A percentile compares a stretch with the other conserved stretches of the same genome.
Evolutionary conservation across 2,888 invertebrate genomes (phyloP).

Genomic region (Calliphora vomitoria): DNA sequence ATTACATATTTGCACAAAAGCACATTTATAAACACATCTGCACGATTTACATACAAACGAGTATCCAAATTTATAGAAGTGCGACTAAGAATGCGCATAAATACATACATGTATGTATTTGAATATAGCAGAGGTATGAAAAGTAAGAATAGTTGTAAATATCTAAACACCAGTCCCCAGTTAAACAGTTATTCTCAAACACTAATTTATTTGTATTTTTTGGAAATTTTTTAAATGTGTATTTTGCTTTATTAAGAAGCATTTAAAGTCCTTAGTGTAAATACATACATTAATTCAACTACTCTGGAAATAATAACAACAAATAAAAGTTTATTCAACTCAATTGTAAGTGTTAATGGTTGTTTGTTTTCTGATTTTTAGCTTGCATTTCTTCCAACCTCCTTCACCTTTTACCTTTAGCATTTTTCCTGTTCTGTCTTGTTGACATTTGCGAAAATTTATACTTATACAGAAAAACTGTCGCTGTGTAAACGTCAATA

Average conservation of each 20-base stretch:
- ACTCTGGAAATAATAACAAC: not conserved
- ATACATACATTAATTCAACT: too few species aligned
- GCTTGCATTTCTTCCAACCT: not conserved
- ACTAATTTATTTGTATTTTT: too few species aligned
- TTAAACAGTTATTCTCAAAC: too few species aligned
- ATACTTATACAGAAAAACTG: not conserved
- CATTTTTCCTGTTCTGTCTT: not conserved
- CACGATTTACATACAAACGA: constrained; percentile 31
- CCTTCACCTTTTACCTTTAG: not conserved
- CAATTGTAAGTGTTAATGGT: constrained; percentile 31
- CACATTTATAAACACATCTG: constrained; percentile 23
- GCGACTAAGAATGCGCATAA: not conserved
- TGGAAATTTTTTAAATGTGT: too few species aligned
- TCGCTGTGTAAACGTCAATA: constrained; percentile 19
- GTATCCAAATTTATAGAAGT: not conserved
- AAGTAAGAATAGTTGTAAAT: not conserved
- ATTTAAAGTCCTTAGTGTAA: too few species aligned
- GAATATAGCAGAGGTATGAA: too few species aligned
- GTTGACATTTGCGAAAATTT: not conserved
- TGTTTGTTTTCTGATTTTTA: constrained; percentile 18
- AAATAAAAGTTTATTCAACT: constrained; percentile 57
- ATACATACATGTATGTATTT: not conserved
- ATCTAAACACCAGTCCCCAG: not conserved
- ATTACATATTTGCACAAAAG: constrained; percentile 47
- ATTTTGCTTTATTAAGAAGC: too few species aligned